Evolutionary conservation across 2,113 vertebrate genomes (phyloP).

Genomic region (Psittacus erithacus): DNA sequence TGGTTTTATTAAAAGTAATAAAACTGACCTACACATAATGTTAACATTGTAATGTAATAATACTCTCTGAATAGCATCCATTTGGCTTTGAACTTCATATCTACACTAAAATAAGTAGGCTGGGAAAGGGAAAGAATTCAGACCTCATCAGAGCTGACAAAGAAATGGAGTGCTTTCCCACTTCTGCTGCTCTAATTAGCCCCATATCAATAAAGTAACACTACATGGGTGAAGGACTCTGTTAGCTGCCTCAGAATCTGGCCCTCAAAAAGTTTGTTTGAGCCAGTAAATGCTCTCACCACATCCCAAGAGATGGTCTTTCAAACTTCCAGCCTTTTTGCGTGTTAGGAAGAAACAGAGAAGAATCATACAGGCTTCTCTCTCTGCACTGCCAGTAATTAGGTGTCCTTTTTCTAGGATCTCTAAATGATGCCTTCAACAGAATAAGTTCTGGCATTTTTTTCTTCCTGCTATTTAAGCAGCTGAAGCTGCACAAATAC

Average conservation of each 20-base stretch:
- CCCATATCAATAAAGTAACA: background rate
- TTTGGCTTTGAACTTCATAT: conserved; percentile 36
- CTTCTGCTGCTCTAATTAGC: background rate
- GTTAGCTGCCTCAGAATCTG: background rate
- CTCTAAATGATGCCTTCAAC: background rate
- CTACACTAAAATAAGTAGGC: conserved; percentile 12
- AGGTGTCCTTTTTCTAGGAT: background rate
- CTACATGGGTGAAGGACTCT: background rate
- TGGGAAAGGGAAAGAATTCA: conserved; percentile 17
- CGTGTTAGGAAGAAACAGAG: background rate
- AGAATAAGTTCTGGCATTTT: background rate
- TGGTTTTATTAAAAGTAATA: conserved; percentile 36
- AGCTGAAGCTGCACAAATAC: background rate
- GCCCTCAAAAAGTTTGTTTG: fast-evolving
- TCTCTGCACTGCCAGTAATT: background rate
- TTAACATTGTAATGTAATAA: background rate
- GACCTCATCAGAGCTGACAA: conserved; percentile 12
- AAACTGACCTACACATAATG: conserved; percentile 20
- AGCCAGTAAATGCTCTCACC: background rate
- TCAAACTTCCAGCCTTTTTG: background rate
- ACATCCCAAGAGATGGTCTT: background rate
- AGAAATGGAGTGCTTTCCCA: background rate
- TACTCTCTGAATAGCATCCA: conserved; percentile 2
- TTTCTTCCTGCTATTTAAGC: background rate
- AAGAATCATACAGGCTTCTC: background rate